Evolutionary conservation across 2,797 vertebrate genomes (phyloP).

Genomic region (Lagodon rhomboides): DNA sequence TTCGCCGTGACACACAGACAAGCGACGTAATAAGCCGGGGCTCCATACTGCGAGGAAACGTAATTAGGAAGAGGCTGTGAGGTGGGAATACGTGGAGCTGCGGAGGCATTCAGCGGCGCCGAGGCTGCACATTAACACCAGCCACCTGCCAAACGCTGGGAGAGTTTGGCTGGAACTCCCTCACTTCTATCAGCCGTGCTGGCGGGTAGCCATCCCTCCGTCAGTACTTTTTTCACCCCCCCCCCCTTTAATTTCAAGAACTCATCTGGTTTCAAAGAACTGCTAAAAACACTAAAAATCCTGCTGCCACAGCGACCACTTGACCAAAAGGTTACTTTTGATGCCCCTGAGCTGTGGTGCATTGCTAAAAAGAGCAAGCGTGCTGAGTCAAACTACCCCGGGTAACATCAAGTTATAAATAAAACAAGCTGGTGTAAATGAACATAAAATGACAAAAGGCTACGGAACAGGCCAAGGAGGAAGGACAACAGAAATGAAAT

Average conservation of each 20-base stretch:
- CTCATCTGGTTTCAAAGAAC: constrained; percentile 47
- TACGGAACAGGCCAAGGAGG: constrained; percentile 6
- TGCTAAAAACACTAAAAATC: constrained; percentile 6
- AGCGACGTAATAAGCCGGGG: constrained; percentile 48
- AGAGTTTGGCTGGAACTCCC: constrained; percentile 22
- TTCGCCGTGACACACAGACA: constrained; percentile 33
- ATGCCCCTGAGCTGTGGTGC: constrained; percentile 27
- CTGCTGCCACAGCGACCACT: constrained; percentile 19
- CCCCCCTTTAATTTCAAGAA: constrained; percentile 21
- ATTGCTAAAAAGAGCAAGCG: constrained; percentile 52
- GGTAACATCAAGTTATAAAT: constrained; percentile 59
- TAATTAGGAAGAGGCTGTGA: constrained; percentile 59
- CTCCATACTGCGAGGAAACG: constrained; percentile 41
- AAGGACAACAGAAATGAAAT: constrained; percentile 29
- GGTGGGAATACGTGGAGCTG: constrained; percentile 49
- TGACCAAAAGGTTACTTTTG: constrained; percentile 52
- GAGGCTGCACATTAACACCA: constrained; percentile 57
- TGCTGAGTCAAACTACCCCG: constrained; percentile 51
- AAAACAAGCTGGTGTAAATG: constrained; percentile 43
- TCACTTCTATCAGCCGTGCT: constrained; percentile 30
- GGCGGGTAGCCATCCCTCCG: constrained; percentile 23
- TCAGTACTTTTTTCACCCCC: neutral
- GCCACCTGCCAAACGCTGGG: constrained; percentile 55
- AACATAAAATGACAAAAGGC: constrained; percentile 31
- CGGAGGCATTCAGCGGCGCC: constrained; percentile 21